These are phyloP conservation scores for Carlito syrichta DNA, from an alignment of 2,113 vertebrate species.

Conservation along the genomic window DNA sequence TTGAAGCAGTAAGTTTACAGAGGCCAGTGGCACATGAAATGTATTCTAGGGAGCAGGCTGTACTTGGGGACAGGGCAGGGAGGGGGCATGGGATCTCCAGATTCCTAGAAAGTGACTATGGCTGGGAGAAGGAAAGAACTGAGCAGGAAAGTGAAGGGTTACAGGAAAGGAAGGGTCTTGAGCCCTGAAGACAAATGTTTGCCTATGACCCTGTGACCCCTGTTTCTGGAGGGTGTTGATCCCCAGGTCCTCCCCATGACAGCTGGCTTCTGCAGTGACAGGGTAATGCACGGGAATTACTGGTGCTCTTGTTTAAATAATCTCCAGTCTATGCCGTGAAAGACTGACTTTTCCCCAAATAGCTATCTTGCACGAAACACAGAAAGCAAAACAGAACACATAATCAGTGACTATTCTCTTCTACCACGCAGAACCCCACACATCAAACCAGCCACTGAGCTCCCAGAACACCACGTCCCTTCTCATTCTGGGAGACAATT, in stretches of 20 bases:
- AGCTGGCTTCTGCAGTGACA: neutral
- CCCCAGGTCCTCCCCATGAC: neutral
- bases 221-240: neutral
- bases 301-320: constrained; percentile 28
- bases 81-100: no score
- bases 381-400: constrained; percentile 64
- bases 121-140: neutral
- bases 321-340: constrained; percentile 1
- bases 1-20: neutral
- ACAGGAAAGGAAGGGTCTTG: neutral
- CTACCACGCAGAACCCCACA: constrained; percentile 46
- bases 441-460: constrained; percentile 21
- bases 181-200: neutral
- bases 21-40: neutral
- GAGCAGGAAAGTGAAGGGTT: neutral
- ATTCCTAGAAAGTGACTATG: neutral
- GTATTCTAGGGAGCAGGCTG: neutral
- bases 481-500: constrained; percentile 55
- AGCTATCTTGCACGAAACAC: constrained; percentile 36
- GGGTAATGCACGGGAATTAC: neutral
- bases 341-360: constrained; percentile 63
- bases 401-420: constrained; percentile 63
- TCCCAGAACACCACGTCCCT: constrained; percentile 48
- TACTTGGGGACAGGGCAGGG: neutral
- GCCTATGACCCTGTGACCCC: neutral